These are phyloP conservation scores for Micromussa lordhowensis DNA, from an alignment of 92 coral and sea anemone species.

Conservation along the genomic window DNA sequence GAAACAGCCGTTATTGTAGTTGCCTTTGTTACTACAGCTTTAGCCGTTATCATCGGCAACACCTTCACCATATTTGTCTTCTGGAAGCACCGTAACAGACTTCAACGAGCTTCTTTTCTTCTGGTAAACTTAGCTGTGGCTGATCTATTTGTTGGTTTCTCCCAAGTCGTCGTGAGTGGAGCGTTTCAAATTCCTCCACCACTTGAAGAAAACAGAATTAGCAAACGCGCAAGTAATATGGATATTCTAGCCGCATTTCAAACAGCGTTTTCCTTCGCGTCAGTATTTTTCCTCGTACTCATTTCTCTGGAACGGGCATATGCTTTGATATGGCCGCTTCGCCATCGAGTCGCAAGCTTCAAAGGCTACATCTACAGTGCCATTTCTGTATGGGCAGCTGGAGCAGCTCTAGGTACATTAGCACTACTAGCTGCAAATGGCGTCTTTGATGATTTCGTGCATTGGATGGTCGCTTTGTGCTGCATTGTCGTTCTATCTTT, in stretches of 20 bases:
- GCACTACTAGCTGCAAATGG: neutral
- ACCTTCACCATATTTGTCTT: neutral
- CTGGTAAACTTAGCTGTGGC: conserved; percentile 54
- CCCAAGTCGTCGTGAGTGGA: neutral
- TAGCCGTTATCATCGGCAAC: neutral
- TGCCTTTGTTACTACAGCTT: neutral
- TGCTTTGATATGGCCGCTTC: conserved; percentile 18
- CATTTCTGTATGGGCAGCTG: neutral
- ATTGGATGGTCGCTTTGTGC: neutral
- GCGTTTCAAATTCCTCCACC: neutral
- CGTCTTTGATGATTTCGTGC: neutral
- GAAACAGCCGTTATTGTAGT: neutral
- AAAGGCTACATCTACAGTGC: conserved; percentile 2
- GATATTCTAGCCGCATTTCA: neutral
- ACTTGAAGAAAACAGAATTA: neutral
- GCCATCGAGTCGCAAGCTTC: conserved; percentile 2
- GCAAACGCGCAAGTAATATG: neutral
- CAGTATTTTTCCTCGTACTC: neutral
- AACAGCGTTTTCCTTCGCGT: conserved; percentile 6
- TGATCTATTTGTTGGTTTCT: conserved; percentile 44
- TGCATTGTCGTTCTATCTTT: neutral
- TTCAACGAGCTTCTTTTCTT: conserved; percentile 6
- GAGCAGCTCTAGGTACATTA: neutral
- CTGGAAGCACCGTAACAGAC: conserved; percentile 21
- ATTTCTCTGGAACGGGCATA: conserved; percentile 10